Evolutionary conservation across 92 coral and sea anemone species (phyloP).

Genomic region (Isaurus tuberculatus): DNA sequence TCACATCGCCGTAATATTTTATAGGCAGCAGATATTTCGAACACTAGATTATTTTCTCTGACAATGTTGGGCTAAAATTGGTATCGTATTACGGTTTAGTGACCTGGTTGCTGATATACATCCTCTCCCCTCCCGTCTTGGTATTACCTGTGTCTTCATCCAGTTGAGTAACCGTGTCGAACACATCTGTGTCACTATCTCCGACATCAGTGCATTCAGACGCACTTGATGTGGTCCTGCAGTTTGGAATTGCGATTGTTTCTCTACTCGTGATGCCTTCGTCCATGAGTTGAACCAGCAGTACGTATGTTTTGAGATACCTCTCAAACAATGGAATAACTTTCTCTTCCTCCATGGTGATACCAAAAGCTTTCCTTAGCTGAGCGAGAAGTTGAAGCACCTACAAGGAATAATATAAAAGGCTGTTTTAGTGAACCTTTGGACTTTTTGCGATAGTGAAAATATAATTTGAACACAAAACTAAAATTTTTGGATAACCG

Average conservation of each 20-base stretch:
- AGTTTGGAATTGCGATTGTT: conserved; percentile 3
- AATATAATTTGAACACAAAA: too few relatives aligned
- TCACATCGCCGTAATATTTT: too few relatives aligned
- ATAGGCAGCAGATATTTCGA: too few relatives aligned
- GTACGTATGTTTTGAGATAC: conserved; percentile 75
- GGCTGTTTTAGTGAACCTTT: too few relatives aligned
- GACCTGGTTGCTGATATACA: not conserved
- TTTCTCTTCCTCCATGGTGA: conserved; percentile 68
- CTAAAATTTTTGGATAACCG: too few relatives aligned
- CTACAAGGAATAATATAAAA: conserved; percentile 18
- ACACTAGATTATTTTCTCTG: too few relatives aligned
- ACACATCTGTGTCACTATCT: conserved; percentile 79
- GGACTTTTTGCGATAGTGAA: too few relatives aligned
- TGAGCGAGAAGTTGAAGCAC: conserved; percentile 72
- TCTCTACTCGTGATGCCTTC: conserved; percentile 61
- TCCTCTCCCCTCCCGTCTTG: not conserved
- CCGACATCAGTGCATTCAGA: conserved; percentile 55
- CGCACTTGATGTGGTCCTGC: conserved; percentile 32
- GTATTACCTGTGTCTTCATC: conserved; percentile 83
- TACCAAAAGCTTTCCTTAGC: conserved; percentile 73
- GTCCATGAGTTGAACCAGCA: conserved; percentile 73
- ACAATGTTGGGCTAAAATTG: too few relatives aligned
- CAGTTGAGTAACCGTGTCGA: conserved; percentile 87
- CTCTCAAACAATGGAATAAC: conserved; percentile 78
- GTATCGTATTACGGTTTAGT: too few relatives aligned